phyloP scores from a whole-genome alignment of 2,797 vertebrate species.

The Cynodonichthys magdalenae region DNA sequence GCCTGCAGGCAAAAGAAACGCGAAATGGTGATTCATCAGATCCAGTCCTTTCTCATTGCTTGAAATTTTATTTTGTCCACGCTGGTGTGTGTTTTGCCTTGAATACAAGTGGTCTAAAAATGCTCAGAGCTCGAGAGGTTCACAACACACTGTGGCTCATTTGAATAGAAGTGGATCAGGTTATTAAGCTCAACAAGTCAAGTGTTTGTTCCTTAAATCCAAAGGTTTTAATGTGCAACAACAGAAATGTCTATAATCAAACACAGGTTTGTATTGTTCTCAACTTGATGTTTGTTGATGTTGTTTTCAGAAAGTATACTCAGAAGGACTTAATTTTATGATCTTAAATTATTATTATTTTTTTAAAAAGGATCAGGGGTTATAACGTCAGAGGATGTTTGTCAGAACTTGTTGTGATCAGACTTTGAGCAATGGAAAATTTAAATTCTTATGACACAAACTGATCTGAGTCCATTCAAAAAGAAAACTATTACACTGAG shows the following conservation, averaged over 20 bases:
- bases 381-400: neutral
- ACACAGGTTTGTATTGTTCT: neutral
- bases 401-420: neutral
- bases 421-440: no score
- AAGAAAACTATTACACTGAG: neutral
- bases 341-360: no score
- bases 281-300: neutral
- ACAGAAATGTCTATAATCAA: neutral
- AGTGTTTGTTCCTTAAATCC: conserved; percentile 4
- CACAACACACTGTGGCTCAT: accelerated
- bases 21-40: neutral
- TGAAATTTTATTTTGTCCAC: neutral
- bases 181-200: neutral
- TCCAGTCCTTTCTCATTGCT: neutral
- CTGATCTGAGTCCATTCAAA: neutral
- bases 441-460: neutral
- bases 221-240: conserved; percentile 4
- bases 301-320: neutral
- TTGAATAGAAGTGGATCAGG: neutral
- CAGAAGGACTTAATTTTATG: neutral
- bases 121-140: neutral
- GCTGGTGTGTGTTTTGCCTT: neutral
- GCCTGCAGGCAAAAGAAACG: neutral
- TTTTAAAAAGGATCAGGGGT: no score
- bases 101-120: neutral